Percentiles rank a stretch among this genome's conserved stretches.
Conservation (phyloP, 2,797 vertebrate genomes). For the Dromococcyx pavoninus region DNA sequence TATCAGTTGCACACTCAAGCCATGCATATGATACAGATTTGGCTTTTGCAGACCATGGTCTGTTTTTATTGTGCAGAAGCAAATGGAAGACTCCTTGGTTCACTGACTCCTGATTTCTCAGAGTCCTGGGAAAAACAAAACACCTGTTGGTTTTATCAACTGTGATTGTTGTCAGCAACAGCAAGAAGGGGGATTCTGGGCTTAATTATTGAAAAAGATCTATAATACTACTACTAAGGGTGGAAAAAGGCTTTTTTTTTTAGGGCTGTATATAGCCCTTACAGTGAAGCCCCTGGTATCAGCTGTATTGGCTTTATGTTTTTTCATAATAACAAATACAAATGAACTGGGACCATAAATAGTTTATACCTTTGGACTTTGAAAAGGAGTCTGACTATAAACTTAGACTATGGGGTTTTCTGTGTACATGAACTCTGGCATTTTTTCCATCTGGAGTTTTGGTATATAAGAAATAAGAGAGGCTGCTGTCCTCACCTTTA, state of each 20-base stretch:
- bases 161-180: not conserved
- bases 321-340: not conserved
- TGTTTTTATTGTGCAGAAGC: not conserved
- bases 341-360: not conserved
- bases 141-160: not conserved
- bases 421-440: not conserved
- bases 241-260: not conserved
- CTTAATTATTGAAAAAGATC: not conserved
- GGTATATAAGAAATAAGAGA: not conserved
- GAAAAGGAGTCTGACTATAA: not conserved
- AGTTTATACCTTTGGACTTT: not conserved
- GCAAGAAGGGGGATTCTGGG: not conserved
- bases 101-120: not conserved
- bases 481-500: not conserved
- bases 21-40: not conserved
- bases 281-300: not conserved
- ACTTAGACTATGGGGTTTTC: not conserved
- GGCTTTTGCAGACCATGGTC: not conserved
- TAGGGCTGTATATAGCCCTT: not conserved
- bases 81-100: not conserved
- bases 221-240: not conserved
- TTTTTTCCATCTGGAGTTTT: not conserved
- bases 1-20: not conserved
- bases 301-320: not conserved
- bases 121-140: not conserved